Base-by-base conservation (phyloP, 2,797 vertebrate species). In the Furcifer pardalis region DNA sequence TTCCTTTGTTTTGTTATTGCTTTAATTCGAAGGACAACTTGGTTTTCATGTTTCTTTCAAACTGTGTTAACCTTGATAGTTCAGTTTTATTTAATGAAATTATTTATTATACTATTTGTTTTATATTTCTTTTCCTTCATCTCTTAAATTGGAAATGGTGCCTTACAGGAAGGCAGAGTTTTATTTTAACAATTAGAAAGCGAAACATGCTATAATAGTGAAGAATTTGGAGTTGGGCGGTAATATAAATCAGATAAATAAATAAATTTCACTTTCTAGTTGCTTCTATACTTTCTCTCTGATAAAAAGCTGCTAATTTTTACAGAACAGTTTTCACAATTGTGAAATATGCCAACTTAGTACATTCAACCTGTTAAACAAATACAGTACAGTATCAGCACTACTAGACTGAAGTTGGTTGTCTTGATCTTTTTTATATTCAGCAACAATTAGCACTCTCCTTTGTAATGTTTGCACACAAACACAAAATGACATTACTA, bases 21-120 rank as follows among this genome's bases (percentile, higher is more conserved):
- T 85, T 84, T 71, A 25, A 12, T 71, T 75, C 76, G 1, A 60
- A 49, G 65, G 68, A 81, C 83, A 1, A 0, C 81, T 6, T 82
- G 21, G 79, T 66, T 87, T 84, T 86, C 68, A 52, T 56, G 56
- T 8, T 63, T 76, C 30, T 80, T 40, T 49, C 25, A 65, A 56
- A 15, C 15, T 32, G 23, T 68, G 46, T 68, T 79, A 46, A n/a
- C 32, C 23, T 56, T 82, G 56, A n/a, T 15, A 15, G n/a, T 73
- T 46, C 59, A 59, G 21, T 60, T 60, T 27, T 59, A 71, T 56
- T 77, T 23, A 19, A 27, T 44, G 75, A 44, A 13, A 59, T 63
- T 52, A 84, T 75, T 73, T 32, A 56, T 74, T 74, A 75, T 56
- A 56, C 15, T 56, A 7, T 6, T 52, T 37, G 66, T n/a, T n/a